Percentiles rank a stretch among this genome's conserved stretches.
These are phyloP conservation scores for Anorthoa munda DNA, from an alignment of 2,888 invertebrate genomes.

Conservation along the genomic window DNA sequence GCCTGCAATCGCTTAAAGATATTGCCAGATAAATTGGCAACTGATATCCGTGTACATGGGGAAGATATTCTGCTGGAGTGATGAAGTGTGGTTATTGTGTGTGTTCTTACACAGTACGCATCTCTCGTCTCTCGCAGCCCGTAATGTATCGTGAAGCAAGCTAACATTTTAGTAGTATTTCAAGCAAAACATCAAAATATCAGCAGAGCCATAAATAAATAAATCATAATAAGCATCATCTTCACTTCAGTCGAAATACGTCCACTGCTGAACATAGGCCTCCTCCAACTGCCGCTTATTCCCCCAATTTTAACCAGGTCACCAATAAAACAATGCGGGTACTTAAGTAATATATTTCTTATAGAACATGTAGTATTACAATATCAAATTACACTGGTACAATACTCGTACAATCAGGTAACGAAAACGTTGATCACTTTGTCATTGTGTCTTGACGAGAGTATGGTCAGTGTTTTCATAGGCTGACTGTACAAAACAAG, in stretches of 20 bases:
- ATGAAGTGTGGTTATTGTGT: not conserved
- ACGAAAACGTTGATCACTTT: constrained; percentile 9
- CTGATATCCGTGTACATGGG: not conserved
- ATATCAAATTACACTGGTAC: constrained; percentile 51
- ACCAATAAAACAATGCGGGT: constrained; percentile 20
- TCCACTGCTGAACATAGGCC: no score
- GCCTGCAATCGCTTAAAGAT: not conserved
- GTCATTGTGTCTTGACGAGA: not conserved
- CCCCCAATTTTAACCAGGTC: no score
- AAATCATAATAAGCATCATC: not conserved
- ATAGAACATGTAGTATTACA: constrained; percentile 34
- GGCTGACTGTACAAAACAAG: constrained; percentile 19
- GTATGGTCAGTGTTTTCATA: constrained; percentile 15
- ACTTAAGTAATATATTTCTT: constrained; percentile 43
- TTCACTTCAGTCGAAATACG: no score
- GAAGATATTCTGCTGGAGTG: not conserved
- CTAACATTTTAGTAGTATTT: not conserved
- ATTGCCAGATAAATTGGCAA: not conserved
- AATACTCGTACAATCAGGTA: constrained; percentile 16
- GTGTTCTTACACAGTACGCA: not conserved
- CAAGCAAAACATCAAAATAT: not conserved
- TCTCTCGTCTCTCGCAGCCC: not conserved
- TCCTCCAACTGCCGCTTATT: no score
- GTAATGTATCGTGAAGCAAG: not conserved
- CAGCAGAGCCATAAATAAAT: constrained; percentile 22